Base-by-base conservation (phyloP, 2,797 vertebrate species). In the Adrianichthys oophorus region DNA sequence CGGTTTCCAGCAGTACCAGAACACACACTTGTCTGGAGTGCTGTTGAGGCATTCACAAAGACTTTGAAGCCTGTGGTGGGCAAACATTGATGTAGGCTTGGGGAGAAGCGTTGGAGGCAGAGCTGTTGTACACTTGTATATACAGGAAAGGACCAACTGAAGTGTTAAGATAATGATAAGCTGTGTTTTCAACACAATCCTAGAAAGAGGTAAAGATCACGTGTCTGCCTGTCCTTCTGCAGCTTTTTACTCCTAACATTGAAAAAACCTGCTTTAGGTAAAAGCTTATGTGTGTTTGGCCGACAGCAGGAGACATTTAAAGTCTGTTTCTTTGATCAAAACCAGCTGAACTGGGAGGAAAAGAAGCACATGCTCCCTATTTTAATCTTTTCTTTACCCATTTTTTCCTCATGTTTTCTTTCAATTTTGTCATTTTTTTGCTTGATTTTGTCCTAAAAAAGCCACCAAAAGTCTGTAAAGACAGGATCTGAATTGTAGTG, bases 61-160 rank as follows among this genome's bases (percentile, higher is more conserved):
- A 48, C 48, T 16, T 29, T 56, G 65, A 75, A 48, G 56, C 68
- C 68, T 19, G 51, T 8, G 68, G 56, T 56, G 57, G 59, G 70
- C 70, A 80, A 86, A 86, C 82, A 81, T 85, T 85, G 84, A 78
- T 59, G 55, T 44, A 73, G 60, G 4, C 63, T 86, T 85, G 87
- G 81, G 85, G 62, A 67, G 55, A 56, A 37, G 23, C 47, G 37
- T 48, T 46, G 57, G 42, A 41, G 62, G 44, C 51, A 43, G 16
- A 40, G 42, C 51, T 15, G 19, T 37, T 4, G 53, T 19, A 14
- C 7, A 17, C 41, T 4, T 0, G 29, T 37, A 10, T 37, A 37
- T 3, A 37, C 32, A 37, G 32, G 29, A 41, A 41, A 26, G 62
- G 54, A 51, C 19, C 10, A 15, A 42, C 42, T 14, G 52, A 58